Percentiles rank a stretch among this genome's conserved stretches.
Evolutionary conservation across 2,797 vertebrate genomes (phyloP).

Genomic region (Acanthurus lineatus): DNA sequence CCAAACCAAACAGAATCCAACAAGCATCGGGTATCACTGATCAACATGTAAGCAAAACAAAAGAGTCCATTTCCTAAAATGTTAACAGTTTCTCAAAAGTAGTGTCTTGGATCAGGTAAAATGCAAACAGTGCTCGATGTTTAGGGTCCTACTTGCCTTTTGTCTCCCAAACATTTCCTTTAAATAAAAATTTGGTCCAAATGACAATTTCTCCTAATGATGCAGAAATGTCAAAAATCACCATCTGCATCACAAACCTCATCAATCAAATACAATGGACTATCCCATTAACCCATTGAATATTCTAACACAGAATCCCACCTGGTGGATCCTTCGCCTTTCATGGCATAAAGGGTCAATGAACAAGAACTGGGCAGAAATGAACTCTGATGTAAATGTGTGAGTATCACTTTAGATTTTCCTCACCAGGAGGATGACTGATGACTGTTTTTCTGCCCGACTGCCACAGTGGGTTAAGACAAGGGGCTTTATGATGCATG

Average conservation of each 20-base stretch:
- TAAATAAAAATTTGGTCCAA: neutral
- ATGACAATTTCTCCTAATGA: neutral
- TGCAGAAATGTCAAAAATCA: constrained; percentile 24
- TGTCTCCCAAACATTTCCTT: neutral
- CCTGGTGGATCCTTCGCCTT: constrained; percentile 65
- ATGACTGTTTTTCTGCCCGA: constrained; percentile 81
- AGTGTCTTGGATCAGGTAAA: no score
- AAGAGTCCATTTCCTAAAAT: neutral
- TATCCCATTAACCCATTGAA: constrained; percentile 67
- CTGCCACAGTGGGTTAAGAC: constrained; percentile 85
- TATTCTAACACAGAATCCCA: constrained; percentile 65
- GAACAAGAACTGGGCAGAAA: constrained; percentile 61
- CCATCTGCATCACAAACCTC: constrained; percentile 50
- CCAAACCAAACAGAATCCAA: no score
- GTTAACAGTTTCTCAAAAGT: no score
- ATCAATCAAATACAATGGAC: constrained; percentile 62
- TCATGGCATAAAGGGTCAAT: constrained; percentile 60
- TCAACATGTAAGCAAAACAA: neutral
- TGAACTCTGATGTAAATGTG: constrained; percentile 66
- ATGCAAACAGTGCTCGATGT: neutral
- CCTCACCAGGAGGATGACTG: constrained; percentile 66
- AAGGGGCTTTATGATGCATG: constrained; percentile 86
- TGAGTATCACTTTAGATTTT: constrained; percentile 60
- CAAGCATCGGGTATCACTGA: neutral
- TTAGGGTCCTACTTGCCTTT: no score